Evolutionary conservation across 2,797 vertebrate species (phyloP), one percentile per base, ranked within the genome.

Genomic region (Lerista edwardsae): DNA sequence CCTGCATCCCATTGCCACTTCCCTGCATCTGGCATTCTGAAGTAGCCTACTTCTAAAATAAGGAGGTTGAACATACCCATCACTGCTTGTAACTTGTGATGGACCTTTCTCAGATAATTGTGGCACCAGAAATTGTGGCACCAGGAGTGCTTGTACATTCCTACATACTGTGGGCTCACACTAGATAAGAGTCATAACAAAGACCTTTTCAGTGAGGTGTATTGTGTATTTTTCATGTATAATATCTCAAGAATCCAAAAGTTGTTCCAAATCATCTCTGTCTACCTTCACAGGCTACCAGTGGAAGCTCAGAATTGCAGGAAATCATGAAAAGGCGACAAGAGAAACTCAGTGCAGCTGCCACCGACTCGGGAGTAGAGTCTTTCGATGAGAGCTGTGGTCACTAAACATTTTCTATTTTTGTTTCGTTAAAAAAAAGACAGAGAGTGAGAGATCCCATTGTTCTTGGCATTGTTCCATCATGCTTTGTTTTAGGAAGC

Each of bases 261-360:
- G 19, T n/a, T 68, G n/a, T 68, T 61, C 23, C 5, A 23, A 25
- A 61, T 25, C 19, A n/a, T 23, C 19, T 57, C 29, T 2, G 12
- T 69, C 65, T 76, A 89, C 84, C 84, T 90, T 91, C 81, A 27
- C 34, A 96, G 95, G 95, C 96, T n/a, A 94, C 95, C 96, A 97
- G 89, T 73, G 96, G 96, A 90, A 98, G 97, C 87, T 97, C 97
- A 1, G 98, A 99, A 95, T 95, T 99, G 44, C 97, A 97, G 95
- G 98, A 99, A 95, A 97, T 99, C 91, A 99, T 99, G 98, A 96
- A 97, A 95, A 96, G 98, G 93, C 95, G 98, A 4, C 98, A 99
- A 96, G 98, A 99, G 95, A 99, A 98, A 89, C 97, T 99, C 83
- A 97, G 96, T 1, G 96, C 96, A 29, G 94, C 93, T n/a, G 97